Conservation (phyloP, 2,797 vertebrate species). For the Lates japonicus region DNA sequence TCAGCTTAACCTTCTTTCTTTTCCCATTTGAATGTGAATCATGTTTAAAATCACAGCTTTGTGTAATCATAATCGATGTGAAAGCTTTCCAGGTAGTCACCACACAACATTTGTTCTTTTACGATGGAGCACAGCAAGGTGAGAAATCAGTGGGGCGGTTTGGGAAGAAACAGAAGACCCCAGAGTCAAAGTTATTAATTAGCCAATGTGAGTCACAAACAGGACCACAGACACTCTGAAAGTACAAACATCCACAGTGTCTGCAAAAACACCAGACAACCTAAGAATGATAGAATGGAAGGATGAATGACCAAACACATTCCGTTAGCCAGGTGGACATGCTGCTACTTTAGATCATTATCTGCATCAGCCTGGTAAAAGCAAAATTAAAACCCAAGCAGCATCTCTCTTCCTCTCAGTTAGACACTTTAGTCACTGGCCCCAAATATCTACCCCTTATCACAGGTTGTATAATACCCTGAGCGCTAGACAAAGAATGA, state of each 20-base stretch:
- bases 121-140: background rate
- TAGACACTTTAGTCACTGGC: background rate
- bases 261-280: background rate
- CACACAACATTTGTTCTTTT: background rate
- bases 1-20: background rate
- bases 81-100: slow-evolving; percentile 11
- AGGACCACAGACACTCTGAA: background rate
- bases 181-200: background rate
- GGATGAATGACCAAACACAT: background rate
- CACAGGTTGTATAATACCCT: background rate
- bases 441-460: background rate
- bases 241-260: background rate
- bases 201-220: slow-evolving; percentile 6
- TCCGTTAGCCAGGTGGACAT: background rate
- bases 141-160: background rate
- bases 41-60: background rate
- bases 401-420: background rate
- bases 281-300: background rate
- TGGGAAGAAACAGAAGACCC: background rate
- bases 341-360: background rate
- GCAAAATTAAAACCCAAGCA: background rate
- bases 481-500: no score
- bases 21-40: background rate
- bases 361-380: background rate
- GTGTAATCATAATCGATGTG: slow-evolving; percentile 2